Evolutionary conservation across 2,113 vertebrate genomes (phyloP), one percentile per base, ranked within the genome.

Genomic region (Hipposideros armiger): DNA sequence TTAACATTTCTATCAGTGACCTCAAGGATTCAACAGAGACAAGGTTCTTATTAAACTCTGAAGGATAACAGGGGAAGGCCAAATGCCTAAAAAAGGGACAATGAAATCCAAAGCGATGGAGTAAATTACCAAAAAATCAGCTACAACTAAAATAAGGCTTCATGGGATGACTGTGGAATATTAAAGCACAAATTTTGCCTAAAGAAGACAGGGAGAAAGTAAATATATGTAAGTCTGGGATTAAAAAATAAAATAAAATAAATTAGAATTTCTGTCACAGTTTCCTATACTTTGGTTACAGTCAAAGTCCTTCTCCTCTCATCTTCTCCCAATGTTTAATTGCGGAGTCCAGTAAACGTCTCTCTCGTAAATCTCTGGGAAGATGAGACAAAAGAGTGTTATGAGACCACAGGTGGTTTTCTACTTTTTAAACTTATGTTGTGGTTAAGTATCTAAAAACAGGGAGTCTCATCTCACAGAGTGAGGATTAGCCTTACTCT

Each of bases 1-100:
- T 87, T 92, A 73, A 90, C 76, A 82, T 73, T 76, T 90, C 82
- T 92, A 64, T 87, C 81, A 78, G 76, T 83, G 81, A 89, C 90
- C 86, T 77, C 24, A 64, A 85, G 3, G 14, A 86, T 70, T 86
- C 86, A 78, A 19, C 17, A 5, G 22, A 86, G 73, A 81, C 17
- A 87, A 93, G 74, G 86, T 87, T 95, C 74, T 87, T 73, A 58
- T 89, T 91, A 80, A 92, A 50, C 88, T 72, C 72, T 3, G 8
- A 69, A 82, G 82, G 20, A 42, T 11, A 42, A 94, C 86, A 3
- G 17, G 17, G 28, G 22, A 28, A 84, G 67, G 47, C 40, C 72
- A 94, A 73, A 86, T 78, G 87, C 66, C 56, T 86, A 40, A 50
- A 82, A 81, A 50, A 22, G 24, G 14, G 19, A 7, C 7, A 20